Evolutionary conservation across 2,888 invertebrate genomes (phyloP), one percentile per base, ranked within the genome.

Genomic region (Xanthia togata): DNA sequence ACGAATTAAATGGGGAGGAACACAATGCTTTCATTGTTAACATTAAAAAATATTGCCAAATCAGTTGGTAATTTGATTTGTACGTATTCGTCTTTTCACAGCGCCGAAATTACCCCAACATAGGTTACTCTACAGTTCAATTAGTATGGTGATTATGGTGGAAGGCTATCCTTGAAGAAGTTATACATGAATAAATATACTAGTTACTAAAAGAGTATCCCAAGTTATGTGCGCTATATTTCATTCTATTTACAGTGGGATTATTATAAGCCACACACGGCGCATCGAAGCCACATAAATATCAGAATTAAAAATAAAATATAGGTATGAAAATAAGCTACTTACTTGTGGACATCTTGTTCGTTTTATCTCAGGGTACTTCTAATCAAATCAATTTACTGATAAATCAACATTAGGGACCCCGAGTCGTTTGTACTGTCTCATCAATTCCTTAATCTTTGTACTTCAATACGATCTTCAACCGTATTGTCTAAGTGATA

Each of bases 301-400:
- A 69, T 59, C 38, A n/a, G 41, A 12, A 67, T 74, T 44, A 81
- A 1, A 35, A 35, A 60, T 9, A 31, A 31, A 59, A 59, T 59
- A 31, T 31, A 59, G 3, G 31, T 55, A 69, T 4, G 14, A 47
- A 55, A 14, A 57, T 72, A 57, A 74, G 9, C 79, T 90, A 96
- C 96, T 96, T 84, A 96, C 96, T 96, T 91, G 96, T 92, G 85
- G 96, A 95, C 96, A 96, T 96, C 87, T 93, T 94, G 91, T 89
- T 90, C 88, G 88, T 86, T 88, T 38, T 79, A 77, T 86, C 89
- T 89, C 88, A 87, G 91, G 94, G 94, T 92, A 92, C 93, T 91
- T 94, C 96, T 96, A 95, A 93, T 90, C 81, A 85, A 91, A 93
- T 95, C 93, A 93, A 95, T 96, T 96, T 96, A 95, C 76, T 89